Conservation (phyloP, 1,140 invertebrate species). For the Drosophila erecta region DNA sequence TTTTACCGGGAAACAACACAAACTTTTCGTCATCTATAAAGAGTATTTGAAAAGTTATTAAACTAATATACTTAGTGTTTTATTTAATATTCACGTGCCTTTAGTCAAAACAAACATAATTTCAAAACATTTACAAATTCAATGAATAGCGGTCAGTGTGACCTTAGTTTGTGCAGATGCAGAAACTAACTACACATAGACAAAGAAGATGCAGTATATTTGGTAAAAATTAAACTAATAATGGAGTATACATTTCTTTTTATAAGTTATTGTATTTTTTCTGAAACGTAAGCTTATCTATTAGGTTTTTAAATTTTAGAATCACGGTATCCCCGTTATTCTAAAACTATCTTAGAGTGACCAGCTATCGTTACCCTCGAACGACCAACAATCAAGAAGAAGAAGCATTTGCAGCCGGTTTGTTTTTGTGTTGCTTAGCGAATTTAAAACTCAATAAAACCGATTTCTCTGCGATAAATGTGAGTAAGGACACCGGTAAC, state of each 20-base stretch:
- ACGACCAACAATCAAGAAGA: slow-evolving; percentile 6
- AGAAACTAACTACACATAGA: neutral
- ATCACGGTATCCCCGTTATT: too few species aligned
- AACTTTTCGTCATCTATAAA: slow-evolving; percentile 58
- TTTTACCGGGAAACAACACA: slow-evolving; percentile 49
- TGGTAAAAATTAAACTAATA: too few species aligned
- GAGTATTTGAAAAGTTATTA: neutral
- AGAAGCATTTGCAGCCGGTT: slow-evolving; percentile 37
- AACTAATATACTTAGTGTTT: too few species aligned
- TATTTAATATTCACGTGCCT: slow-evolving; percentile 27
- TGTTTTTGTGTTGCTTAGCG: slow-evolving; percentile 19
- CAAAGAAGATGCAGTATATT: neutral
- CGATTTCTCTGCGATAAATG: neutral
- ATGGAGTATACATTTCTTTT: too few species aligned
- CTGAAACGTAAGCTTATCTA: too few species aligned
- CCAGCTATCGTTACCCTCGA: neutral
- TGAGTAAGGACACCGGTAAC: slow-evolving; percentile 1
- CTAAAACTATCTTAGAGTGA: neutral
- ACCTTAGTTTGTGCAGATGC: neutral
- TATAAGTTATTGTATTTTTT: too few species aligned
- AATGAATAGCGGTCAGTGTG: neutral
- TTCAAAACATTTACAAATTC: slow-evolving; percentile 32
- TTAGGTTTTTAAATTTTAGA: too few species aligned
- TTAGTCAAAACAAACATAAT: slow-evolving; percentile 64
- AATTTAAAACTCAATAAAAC: neutral